These are phyloP conservation scores for Venturia canescens DNA, from an alignment of 1,140 invertebrate species.

Conservation along the genomic window DNA sequence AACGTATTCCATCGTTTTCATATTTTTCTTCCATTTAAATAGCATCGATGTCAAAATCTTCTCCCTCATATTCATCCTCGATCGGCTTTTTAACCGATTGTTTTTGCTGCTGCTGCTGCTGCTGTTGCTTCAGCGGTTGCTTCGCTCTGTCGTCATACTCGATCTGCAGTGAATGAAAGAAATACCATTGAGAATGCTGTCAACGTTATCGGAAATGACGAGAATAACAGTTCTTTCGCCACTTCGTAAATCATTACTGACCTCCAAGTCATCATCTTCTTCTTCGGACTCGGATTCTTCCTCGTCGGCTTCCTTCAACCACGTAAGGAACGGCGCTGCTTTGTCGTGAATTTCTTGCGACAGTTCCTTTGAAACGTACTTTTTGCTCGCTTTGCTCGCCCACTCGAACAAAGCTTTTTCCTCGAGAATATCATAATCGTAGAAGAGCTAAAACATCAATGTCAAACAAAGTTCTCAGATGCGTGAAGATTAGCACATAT, in stretches of 20 bases:
- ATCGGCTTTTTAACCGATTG: conserved; percentile 74
- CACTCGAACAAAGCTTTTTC: conserved; percentile 97
- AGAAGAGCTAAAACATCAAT: conserved; percentile 83
- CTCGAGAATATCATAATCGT: conserved; percentile 96
- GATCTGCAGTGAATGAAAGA: conserved; percentile 80
- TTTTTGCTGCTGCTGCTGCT: conserved; percentile 72
- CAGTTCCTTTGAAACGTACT: conserved; percentile 94
- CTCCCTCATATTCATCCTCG: conserved; percentile 82
- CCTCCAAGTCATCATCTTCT: conserved; percentile 84
- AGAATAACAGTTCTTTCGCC: conserved; percentile 25
- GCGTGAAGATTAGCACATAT: too few relatives aligned
- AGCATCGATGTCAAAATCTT: conserved; percentile 94
- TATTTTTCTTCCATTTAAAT: conserved; percentile 82
- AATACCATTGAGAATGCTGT: conserved; percentile 24
- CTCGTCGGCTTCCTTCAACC: conserved; percentile 98
- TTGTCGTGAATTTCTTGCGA: conserved; percentile 94
- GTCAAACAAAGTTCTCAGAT: conserved; percentile 20
- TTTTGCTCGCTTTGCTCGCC: conserved; percentile 95
- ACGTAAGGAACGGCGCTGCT: conserved; percentile 95
- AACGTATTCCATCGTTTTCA: conserved; percentile 15
- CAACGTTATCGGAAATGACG: not conserved
- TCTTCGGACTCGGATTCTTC: conserved; percentile 87
- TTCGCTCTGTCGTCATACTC: conserved; percentile 92
- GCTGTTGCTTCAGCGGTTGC: conserved; percentile 84
- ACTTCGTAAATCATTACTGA: conserved; percentile 37